These are phyloP conservation scores for Toxotes chatareus DNA, from an alignment of 2,113 vertebrate species.

Conservation along the genomic window DNA sequence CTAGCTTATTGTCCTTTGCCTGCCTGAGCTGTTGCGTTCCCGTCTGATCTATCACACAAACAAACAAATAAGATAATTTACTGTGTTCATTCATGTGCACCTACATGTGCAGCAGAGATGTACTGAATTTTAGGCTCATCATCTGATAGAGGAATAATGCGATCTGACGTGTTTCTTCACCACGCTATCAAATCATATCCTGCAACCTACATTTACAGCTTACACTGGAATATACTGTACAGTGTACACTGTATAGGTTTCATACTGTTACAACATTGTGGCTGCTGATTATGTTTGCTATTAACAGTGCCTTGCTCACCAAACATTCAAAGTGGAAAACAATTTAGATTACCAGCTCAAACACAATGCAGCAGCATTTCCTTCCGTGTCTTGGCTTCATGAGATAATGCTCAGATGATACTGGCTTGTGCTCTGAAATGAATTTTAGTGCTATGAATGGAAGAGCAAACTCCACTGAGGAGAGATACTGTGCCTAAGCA, in stretches of 20 bases:
- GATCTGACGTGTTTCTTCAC: slow-evolving; percentile 31
- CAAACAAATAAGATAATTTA: slow-evolving; percentile 50
- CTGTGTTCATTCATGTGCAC: slow-evolving; percentile 45
- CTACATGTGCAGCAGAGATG: slow-evolving; percentile 11
- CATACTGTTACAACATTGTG: not conserved
- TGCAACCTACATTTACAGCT: slow-evolving; percentile 4
- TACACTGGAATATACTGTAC: not conserved
- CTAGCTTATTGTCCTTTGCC: slow-evolving; percentile 2
- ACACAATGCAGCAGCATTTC: slow-evolving; percentile 27
- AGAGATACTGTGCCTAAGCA: not conserved
- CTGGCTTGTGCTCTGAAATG: slow-evolving; percentile 40
- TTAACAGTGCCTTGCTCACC: slow-evolving; percentile 17
- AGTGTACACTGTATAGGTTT: not conserved
- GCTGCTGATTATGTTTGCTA: slow-evolving; percentile 17
- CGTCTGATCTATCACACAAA: not conserved
- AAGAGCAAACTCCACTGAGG: slow-evolving; percentile 13
- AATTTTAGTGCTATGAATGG: slow-evolving; percentile 18
- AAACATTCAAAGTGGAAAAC: slow-evolving; percentile 26
- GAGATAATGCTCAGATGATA: slow-evolving; percentile 41
- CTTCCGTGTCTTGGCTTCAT: slow-evolving; percentile 24
- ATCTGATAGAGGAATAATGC: slow-evolving; percentile 35
- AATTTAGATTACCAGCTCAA: slow-evolving; percentile 43
- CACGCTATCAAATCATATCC: not conserved
- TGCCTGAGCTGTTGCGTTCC: slow-evolving; percentile 5
- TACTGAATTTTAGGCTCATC: slow-evolving; percentile 13